Evolutionary conservation across 2,888 invertebrate species (phyloP), one percentile per base, ranked within the genome.

Genomic region (Phania funesta): DNA sequence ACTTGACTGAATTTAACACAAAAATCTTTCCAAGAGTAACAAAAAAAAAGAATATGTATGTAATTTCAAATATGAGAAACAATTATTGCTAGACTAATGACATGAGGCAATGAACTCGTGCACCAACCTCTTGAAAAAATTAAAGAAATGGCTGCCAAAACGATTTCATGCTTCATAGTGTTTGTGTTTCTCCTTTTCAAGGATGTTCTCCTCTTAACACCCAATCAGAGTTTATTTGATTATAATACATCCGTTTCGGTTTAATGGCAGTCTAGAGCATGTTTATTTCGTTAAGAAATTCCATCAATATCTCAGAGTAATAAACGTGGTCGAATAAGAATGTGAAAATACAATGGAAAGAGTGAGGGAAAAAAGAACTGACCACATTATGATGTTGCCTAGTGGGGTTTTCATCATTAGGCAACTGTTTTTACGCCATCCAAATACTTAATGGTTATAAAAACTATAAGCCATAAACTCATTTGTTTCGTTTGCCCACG

Each of bases 281-380:
- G 62, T 77, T 70, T 70, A 70, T 64, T 70, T 56, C 48, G 9
- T n/a, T 62, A 46, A 54, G 35, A 64, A 64, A 64, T 56, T 64
- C 2, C 46, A 35, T 46, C 26, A 54, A 54, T 48, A 38, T n/a
- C 38, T 26, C 9, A 50, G 58, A 38, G 16, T 16, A 44, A 22
- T 5, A 38, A 18, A 48, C 32, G 18, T 50, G 35, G 9, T 26
- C 9, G 4, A 26, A 41, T 20, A 52, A 52, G 22, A 41, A 38
- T 13, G 16, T 24, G 24, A 24, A 54, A 7, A 32, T 20, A 29
- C 9, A 22, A 41, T 54, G 24, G 24, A 16, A 3, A 38, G 9
- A 54, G 38, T 11, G 2, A 32, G 32, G 9, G 18, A 13, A 41
- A 26, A 44, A n/a, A 29, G 54, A 18, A 29, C 7, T 41, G 29